Percentiles rank a stretch among this genome's conserved stretches.
Evolutionary conservation across 2,888 invertebrate species (phyloP).

Genomic region (Drosophila rubida): DNA sequence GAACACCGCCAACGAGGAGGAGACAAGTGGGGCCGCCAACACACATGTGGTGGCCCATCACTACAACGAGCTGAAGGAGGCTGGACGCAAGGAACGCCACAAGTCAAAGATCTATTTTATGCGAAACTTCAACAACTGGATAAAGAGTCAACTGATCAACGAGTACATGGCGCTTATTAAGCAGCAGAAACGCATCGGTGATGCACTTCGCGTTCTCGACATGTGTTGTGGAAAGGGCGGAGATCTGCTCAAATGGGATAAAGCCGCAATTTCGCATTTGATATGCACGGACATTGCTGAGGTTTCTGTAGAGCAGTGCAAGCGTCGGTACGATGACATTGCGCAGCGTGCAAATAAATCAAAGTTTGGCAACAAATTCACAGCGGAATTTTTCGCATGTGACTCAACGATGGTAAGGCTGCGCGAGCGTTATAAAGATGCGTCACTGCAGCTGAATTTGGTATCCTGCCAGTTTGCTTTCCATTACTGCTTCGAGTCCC

Average conservation of each 20-base stretch:
- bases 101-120: constrained; percentile 96
- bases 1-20: constrained; percentile 5
- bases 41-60: constrained; percentile 91
- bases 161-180: constrained; percentile 90
- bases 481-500: constrained; percentile 97
- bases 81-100: constrained; percentile 91
- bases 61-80: constrained; percentile 95
- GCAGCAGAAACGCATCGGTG: constrained; percentile 88
- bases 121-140: constrained; percentile 99
- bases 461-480: constrained; percentile 99
- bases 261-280: constrained; percentile 91
- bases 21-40: constrained; percentile 60
- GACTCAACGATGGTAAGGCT: constrained; percentile 95
- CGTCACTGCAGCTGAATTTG: constrained; percentile 92
- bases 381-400: constrained; percentile 95
- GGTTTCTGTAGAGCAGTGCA: constrained; percentile 95
- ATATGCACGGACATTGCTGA: constrained; percentile 97
- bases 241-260: constrained; percentile 98
- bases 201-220: constrained; percentile 91
- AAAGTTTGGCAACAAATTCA: constrained; percentile 87
- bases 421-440: constrained; percentile 91
- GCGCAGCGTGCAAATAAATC: constrained; percentile 79
- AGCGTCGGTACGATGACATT: constrained; percentile 92
- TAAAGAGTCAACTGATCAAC: constrained; percentile 97
- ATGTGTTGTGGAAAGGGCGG: constrained; percentile 99